These are phyloP conservation scores for Anguilla pacifica DNA, from an alignment of 2,797 vertebrate species.

Conservation along the genomic window DNA sequence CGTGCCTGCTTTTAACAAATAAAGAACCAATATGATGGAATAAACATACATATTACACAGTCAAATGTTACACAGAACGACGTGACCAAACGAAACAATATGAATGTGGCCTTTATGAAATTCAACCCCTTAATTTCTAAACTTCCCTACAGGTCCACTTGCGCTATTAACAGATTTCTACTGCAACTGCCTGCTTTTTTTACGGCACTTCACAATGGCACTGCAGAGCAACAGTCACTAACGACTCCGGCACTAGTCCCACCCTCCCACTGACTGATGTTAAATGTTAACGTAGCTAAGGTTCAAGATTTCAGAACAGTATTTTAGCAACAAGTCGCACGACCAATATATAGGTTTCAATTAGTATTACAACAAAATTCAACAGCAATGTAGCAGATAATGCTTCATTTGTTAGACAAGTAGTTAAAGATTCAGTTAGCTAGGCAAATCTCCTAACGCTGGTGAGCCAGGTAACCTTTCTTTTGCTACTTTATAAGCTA, in stretches of 20 bases:
- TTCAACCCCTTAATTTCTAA: not conserved
- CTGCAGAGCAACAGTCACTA: constrained; percentile 4
- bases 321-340: too few species aligned
- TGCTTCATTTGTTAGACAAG: too few species aligned
- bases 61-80: too few species aligned
- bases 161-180: not conserved
- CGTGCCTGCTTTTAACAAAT: too few species aligned
- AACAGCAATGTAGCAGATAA: too few species aligned
- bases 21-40: too few species aligned
- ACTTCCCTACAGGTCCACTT: not conserved
- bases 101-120: not conserved
- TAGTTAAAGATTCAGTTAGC: too few species aligned
- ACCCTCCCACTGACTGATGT: not conserved
- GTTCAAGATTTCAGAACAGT: not conserved
- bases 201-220: not conserved
- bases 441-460: not conserved
- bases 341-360: too few species aligned
- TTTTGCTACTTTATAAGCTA: not conserved
- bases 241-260: not conserved
- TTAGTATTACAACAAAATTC: too few species aligned
- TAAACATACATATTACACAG: not conserved
- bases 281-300: not conserved
- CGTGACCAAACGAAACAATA: not conserved
- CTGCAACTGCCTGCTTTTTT: not conserved
- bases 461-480: not conserved